Evolutionary conservation across 2,888 invertebrate genomes (phyloP).

Genomic region (Ectemnius cavifrons): DNA sequence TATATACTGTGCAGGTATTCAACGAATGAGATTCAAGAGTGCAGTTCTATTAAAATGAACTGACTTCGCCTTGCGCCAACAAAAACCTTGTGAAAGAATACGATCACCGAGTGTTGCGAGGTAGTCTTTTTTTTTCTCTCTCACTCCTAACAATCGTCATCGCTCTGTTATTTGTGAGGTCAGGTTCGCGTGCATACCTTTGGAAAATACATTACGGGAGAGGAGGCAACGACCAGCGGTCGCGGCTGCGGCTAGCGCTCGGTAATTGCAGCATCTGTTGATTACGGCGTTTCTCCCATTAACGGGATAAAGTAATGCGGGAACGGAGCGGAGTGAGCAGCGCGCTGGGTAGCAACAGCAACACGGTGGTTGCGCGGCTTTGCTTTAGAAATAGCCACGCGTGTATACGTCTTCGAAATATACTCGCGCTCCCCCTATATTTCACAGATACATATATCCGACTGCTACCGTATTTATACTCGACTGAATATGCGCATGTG

Average conservation of each 20-base stretch:
- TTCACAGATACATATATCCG: background rate
- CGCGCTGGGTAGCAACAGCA: background rate
- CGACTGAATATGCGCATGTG: too few species aligned
- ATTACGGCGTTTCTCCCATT: slow-evolving; percentile 50
- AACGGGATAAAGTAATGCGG: slow-evolving; percentile 54
- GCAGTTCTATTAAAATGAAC: too few species aligned
- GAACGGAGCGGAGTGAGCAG: background rate
- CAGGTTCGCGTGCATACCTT: background rate
- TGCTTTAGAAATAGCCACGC: slow-evolving; percentile 12
- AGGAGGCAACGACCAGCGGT: slow-evolving; percentile 5
- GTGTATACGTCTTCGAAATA: background rate
- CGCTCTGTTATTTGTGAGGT: too few species aligned
- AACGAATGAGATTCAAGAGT: too few species aligned
- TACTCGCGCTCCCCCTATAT: background rate
- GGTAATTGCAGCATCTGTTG: slow-evolving; percentile 54
- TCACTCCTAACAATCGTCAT: too few species aligned
- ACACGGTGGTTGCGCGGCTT: background rate
- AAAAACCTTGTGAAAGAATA: too few species aligned
- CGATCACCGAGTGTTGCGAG: too few species aligned
- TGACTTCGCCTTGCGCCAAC: too few species aligned
- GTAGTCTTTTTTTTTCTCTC: too few species aligned
- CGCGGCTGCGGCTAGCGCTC: slow-evolving; percentile 21
- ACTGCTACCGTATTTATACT: too few species aligned
- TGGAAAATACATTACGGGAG: background rate
- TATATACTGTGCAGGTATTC: too few species aligned